Evolutionary conservation across 2,113 vertebrate genomes (phyloP).

Genomic region (Gymnocephalus cernua): DNA sequence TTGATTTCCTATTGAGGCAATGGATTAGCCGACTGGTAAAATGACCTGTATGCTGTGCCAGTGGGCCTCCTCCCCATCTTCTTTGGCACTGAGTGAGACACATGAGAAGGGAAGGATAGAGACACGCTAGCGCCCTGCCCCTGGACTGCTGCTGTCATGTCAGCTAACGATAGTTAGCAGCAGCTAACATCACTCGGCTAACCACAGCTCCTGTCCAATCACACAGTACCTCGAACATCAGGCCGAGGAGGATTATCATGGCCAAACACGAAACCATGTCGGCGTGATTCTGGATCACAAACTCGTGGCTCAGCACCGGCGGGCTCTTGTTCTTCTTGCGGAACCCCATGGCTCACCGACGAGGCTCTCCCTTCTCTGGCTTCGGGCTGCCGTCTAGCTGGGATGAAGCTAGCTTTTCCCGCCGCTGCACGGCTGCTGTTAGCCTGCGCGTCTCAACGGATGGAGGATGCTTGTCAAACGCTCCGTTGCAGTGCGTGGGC

Average conservation of each 20-base stretch:
- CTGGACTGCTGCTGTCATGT: slow-evolving; percentile 54
- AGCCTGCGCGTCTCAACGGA: slow-evolving; percentile 29
- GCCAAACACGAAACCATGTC: slow-evolving; percentile 83
- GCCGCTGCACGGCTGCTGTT: slow-evolving; percentile 23
- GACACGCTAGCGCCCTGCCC: slow-evolving; percentile 49
- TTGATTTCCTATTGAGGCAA: slow-evolving; percentile 2
- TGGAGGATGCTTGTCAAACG: slow-evolving; percentile 18
- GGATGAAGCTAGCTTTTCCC: slow-evolving; percentile 37
- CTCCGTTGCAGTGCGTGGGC: slow-evolving; percentile 32
- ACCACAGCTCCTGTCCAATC: slow-evolving; percentile 26
- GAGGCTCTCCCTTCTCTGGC: slow-evolving; percentile 26
- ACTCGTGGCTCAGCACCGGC: slow-evolving; percentile 86
- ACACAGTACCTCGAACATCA: slow-evolving; percentile 84
- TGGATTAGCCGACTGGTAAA: slow-evolving; percentile 36
- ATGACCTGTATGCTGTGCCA: slow-evolving; percentile 42
- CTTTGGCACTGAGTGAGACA: slow-evolving; percentile 63
- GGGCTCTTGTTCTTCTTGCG: slow-evolving; percentile 86
- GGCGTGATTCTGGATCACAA: slow-evolving; percentile 86
- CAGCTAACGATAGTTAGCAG: slow-evolving; percentile 59
- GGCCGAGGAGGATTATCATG: slow-evolving; percentile 81
- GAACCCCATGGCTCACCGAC: slow-evolving; percentile 80
- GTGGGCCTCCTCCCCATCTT: slow-evolving; percentile 64
- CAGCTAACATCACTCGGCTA: slow-evolving; percentile 57
- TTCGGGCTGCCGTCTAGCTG: slow-evolving; percentile 27
- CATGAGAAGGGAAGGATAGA: slow-evolving; percentile 61